Evolutionary conservation across 2,888 invertebrate species (phyloP).

Genomic region (Rosalia funebris): DNA sequence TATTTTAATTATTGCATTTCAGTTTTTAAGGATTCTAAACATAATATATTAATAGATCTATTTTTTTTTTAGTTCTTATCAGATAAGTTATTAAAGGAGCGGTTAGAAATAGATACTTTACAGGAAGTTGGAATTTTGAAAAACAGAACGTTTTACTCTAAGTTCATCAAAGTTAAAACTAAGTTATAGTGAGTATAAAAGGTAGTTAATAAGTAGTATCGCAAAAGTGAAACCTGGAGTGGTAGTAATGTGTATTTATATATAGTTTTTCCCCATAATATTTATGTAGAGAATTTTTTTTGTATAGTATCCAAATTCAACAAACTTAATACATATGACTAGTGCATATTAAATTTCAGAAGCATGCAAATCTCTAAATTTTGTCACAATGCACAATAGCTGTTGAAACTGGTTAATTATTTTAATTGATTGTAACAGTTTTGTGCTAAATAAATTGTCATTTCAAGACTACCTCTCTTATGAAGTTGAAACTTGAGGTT

Average conservation of each 20-base stretch:
- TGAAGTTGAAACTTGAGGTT: conserved; percentile 23
- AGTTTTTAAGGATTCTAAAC: too few species aligned
- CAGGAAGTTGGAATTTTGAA: conserved; percentile 91
- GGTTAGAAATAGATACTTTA: conserved; percentile 92
- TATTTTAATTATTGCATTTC: too few species aligned
- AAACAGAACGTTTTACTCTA: conserved; percentile 90
- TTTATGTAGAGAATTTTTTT: too few species aligned
- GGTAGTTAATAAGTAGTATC: too few species aligned
- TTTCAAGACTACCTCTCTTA: conserved; percentile 25
- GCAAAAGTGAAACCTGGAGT: too few species aligned
- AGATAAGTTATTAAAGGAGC: conserved; percentile 88
- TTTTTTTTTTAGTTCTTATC: conserved; percentile 70
- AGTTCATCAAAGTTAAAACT: conserved; percentile 97
- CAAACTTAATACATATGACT: too few species aligned
- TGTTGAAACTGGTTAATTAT: neutral
- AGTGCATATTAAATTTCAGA: too few species aligned
- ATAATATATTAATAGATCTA: too few species aligned
- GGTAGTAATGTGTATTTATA: too few species aligned
- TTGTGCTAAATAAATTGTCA: conserved; percentile 25
- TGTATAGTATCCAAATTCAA: too few species aligned
- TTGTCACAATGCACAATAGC: neutral
- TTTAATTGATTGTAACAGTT: conserved; percentile 1
- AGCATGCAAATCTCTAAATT: too few species aligned
- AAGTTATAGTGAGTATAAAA: conserved; percentile 97
- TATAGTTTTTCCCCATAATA: too few species aligned